A percentile compares a stretch with the other conserved stretches of the same genome.
phyloP scores from a whole-genome alignment of 2,113 vertebrate genomes.

The Astatoreochromis straeleni region DNA sequence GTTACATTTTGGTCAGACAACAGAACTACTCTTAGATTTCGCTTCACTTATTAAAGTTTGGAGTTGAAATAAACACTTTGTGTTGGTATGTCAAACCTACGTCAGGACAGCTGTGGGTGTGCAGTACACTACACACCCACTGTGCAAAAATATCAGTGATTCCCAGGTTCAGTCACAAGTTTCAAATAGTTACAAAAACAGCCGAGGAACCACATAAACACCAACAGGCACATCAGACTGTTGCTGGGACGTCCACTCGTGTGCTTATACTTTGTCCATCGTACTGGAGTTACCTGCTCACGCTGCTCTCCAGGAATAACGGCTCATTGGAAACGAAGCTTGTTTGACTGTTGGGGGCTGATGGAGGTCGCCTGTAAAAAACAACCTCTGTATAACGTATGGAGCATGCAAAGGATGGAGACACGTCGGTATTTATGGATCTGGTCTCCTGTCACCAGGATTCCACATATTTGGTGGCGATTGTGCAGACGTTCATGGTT shows the following conservation, averaged over 20 bases:
- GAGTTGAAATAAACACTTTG: neutral
- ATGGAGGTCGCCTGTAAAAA: neutral
- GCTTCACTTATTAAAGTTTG: accelerated
- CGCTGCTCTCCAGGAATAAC: neutral
- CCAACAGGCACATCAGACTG: neutral
- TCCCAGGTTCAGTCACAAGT: neutral
- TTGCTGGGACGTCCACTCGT: neutral
- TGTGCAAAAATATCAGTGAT: neutral
- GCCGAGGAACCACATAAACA: neutral
- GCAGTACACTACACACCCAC: neutral
- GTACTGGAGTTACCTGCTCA: accelerated
- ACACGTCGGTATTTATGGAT: accelerated
- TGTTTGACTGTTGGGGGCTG: neutral
- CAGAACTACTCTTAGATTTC: neutral
- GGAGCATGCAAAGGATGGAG: neutral
- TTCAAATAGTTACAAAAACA: neutral
- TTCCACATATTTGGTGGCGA: neutral
- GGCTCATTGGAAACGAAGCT: neutral
- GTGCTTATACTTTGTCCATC: accelerated
- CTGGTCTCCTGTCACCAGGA: neutral
- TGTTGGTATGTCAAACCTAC: neutral
- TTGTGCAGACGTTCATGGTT: neutral
- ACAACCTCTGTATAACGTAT: neutral
- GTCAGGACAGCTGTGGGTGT: accelerated
- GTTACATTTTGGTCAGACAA: neutral